phyloP scores from a whole-genome alignment of 2,888 invertebrate species.

The Oegoconia quadripuncta region DNA sequence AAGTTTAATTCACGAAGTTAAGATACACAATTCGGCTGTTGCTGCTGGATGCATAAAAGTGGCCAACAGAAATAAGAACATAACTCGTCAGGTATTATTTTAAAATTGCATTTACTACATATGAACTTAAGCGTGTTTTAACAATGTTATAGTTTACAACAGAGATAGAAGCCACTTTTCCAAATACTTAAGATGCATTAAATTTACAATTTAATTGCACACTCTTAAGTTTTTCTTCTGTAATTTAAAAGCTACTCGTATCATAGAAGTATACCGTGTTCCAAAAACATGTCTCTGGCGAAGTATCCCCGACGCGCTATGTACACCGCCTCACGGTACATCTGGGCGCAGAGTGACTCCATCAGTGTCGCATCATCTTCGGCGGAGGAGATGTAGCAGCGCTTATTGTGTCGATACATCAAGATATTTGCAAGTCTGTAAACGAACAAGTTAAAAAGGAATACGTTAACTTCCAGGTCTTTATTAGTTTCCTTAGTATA shows the following conservation, averaged over 20 bases:
- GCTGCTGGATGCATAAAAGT: too few relatives aligned
- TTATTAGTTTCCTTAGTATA: too few relatives aligned
- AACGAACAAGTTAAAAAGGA: too few relatives aligned
- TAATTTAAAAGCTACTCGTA: too few relatives aligned
- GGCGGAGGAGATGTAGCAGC: slow-evolving; percentile 26
- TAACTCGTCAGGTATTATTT: too few relatives aligned
- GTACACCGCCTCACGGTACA: slow-evolving; percentile 36
- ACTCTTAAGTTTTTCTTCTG: too few relatives aligned
- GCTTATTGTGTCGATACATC: slow-evolving; percentile 19
- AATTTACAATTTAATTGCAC: too few relatives aligned
- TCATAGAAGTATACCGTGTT: slow-evolving; percentile 24
- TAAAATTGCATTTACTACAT: too few relatives aligned
- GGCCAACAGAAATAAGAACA: too few relatives aligned
- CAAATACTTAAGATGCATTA: neutral
- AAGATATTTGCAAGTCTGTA: slow-evolving; percentile 25
- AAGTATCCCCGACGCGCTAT: slow-evolving; percentile 31
- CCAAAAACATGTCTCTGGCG: slow-evolving; percentile 31
- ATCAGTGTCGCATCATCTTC: slow-evolving; percentile 21
- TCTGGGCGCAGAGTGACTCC: slow-evolving; percentile 28
- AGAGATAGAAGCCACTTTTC: neutral
- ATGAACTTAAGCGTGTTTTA: too few relatives aligned
- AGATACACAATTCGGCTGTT: too few relatives aligned
- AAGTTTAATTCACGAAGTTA: too few relatives aligned
- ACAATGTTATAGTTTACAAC: neutral
- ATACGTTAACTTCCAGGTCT: neutral